A percentile compares a stretch with the other conserved stretches of the same genome.
Evolutionary conservation across 2,797 vertebrate genomes (phyloP).

Genomic region (Rhinichthys osculus): DNA sequence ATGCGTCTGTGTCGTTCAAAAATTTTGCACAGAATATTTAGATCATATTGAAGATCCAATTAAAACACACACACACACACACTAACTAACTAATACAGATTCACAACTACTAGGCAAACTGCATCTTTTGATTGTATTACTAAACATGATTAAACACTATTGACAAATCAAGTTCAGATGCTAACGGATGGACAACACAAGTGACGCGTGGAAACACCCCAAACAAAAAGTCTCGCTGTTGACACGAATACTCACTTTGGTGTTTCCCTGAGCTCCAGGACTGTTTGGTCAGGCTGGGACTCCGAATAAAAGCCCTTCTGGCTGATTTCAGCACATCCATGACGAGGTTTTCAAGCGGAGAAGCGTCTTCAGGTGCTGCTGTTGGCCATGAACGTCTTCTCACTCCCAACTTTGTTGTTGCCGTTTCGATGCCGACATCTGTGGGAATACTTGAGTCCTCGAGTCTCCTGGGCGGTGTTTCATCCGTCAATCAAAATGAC

Average conservation of each 20-base stretch:
- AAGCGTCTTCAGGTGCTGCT: conserved; percentile 13
- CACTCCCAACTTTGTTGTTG: conserved; percentile 45
- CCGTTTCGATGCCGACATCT: conserved; percentile 52
- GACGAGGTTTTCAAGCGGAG: conserved; percentile 16
- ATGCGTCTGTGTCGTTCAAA: not conserved
- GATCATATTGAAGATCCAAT: too few species aligned
- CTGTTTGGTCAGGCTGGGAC: conserved; percentile 83
- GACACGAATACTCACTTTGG: conserved; percentile 77
- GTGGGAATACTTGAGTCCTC: conserved; percentile 46
- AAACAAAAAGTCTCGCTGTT: not conserved
- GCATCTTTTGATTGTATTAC: not conserved
- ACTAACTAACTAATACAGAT: not conserved
- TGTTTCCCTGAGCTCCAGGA: conserved; percentile 80
- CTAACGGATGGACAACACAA: not conserved
- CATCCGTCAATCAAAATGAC: conserved; percentile 40
- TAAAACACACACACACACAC: not conserved
- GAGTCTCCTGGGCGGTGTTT: conserved; percentile 57
- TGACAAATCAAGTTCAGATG: not conserved
- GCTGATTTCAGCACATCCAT: conserved; percentile 87
- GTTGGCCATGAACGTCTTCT: not conserved
- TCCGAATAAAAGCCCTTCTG: conserved; percentile 82
- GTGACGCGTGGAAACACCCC: not conserved
- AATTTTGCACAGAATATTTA: not conserved
- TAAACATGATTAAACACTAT: not conserved
- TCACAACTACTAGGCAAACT: not conserved